A percentile compares a stretch with the other conserved stretches of the same genome.
Conservation (phyloP, 2,113 vertebrate genomes). For the Oncorhynchus mykiss region DNA sequence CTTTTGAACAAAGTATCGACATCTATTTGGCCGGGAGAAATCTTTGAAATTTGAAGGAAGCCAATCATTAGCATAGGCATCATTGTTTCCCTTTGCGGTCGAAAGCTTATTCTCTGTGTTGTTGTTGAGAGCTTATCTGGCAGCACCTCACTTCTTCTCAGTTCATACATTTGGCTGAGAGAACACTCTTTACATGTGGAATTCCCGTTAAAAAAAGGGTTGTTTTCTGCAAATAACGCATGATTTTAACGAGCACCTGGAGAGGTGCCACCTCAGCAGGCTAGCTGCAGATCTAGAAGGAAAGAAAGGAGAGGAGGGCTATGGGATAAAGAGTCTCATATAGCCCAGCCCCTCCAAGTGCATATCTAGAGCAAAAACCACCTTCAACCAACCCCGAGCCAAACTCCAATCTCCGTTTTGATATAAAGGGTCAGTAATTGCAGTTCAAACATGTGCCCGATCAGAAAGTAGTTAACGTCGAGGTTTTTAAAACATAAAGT, state of each 20-base stretch:
- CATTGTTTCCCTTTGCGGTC: neutral
- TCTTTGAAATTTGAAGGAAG: conserved; percentile 10
- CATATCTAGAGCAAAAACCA: neutral
- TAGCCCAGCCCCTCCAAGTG: neutral
- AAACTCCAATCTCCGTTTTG: conserved; percentile 22
- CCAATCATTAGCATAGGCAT: neutral
- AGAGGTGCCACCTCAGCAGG: neutral
- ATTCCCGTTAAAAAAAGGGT: conserved; percentile 46
- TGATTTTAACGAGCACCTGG: conserved; percentile 33
- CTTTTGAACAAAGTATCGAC: conserved; percentile 2
- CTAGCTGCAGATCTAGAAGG: conserved; percentile 9
- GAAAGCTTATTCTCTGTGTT: neutral
- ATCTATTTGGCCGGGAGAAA: neutral
- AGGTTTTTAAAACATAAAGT: conserved; percentile 31
- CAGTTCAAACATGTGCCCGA: conserved; percentile 50
- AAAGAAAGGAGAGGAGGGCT: neutral
- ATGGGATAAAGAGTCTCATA: neutral
- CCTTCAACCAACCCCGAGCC: neutral
- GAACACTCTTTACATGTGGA: conserved; percentile 35
- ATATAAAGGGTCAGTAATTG: conserved; percentile 11
- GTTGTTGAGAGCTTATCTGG: conserved; percentile 13
- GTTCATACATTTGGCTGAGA: conserved; percentile 21
- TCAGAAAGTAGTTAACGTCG: conserved; percentile 9
- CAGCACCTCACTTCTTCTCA: neutral
- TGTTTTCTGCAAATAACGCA: conserved; percentile 43